Conservation (phyloP, 2,888 invertebrate genomes). For the Tachina grossa region DNA sequence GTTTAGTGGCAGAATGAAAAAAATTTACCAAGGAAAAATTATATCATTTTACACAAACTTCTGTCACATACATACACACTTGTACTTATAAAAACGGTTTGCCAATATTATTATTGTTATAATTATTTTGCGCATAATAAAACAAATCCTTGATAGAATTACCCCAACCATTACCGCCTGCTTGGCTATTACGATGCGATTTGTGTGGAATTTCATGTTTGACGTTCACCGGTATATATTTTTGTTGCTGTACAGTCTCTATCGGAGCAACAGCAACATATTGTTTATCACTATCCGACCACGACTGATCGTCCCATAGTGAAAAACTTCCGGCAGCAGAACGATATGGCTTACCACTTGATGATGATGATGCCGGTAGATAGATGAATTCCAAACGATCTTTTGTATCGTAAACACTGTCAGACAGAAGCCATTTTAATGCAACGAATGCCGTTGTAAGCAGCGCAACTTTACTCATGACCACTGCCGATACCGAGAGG, state of each 20-base stretch:
- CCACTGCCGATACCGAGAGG: slow-evolving; percentile 84
- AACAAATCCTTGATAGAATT: slow-evolving; percentile 60
- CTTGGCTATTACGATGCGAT: slow-evolving; percentile 31
- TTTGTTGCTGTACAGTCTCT: slow-evolving; percentile 18
- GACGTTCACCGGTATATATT: slow-evolving; percentile 59
- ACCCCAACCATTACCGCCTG: slow-evolving; percentile 6
- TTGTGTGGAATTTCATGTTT: slow-evolving; percentile 45
- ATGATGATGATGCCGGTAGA: slow-evolving; percentile 64
- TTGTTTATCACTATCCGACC: slow-evolving; percentile 58
- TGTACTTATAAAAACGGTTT: slow-evolving; percentile 77
- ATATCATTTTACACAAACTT: neutral
- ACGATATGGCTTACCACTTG: slow-evolving; percentile 63
- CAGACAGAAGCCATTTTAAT: slow-evolving; percentile 78
- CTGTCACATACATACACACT: neutral
- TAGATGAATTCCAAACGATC: slow-evolving; percentile 77
- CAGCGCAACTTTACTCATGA: slow-evolving; percentile 81
- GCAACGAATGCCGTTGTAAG: slow-evolving; percentile 78
- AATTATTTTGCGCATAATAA: slow-evolving; percentile 70
- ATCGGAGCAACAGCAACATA: slow-evolving; percentile 34
- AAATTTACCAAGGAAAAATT: no score
- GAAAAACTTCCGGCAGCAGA: slow-evolving; percentile 51
- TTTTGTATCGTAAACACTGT: slow-evolving; percentile 62
- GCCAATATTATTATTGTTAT: slow-evolving; percentile 69
- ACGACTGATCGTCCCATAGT: slow-evolving; percentile 59
- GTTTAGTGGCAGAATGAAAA: no score